Evolutionary conservation across 2,113 vertebrate species (phyloP).

Genomic region (Salvelinus fontinalis): DNA sequence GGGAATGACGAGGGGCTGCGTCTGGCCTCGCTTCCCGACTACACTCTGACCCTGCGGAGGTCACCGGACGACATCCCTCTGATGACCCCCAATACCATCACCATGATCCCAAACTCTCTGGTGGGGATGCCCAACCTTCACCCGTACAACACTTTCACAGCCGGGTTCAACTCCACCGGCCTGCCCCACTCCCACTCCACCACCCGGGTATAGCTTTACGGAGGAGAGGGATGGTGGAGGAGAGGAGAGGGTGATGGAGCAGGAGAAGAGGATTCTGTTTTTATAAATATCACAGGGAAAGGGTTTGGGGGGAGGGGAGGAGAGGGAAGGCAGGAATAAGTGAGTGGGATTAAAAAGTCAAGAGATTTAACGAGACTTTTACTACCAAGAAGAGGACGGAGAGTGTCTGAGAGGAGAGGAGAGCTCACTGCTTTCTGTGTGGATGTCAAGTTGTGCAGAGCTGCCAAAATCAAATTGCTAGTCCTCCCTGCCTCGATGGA

Average conservation of each 20-base stretch:
- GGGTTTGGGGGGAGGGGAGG: slow-evolving; percentile 34
- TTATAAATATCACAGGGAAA: slow-evolving; percentile 71
- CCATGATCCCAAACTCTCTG: slow-evolving; percentile 98
- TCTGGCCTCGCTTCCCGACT: slow-evolving; percentile 90
- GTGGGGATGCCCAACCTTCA: slow-evolving; percentile 97
- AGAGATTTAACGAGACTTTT: slow-evolving; percentile 74
- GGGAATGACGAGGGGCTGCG: slow-evolving; percentile 82
- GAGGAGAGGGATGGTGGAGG: slow-evolving; percentile 2
- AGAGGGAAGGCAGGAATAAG: slow-evolving; percentile 31
- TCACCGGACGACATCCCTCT: slow-evolving; percentile 98
- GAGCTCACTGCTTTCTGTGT: slow-evolving; percentile 55
- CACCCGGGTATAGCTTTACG: slow-evolving; percentile 96
- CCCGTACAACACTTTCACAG: slow-evolving; percentile 96
- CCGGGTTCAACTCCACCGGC: slow-evolving; percentile 95
- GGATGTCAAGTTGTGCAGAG: slow-evolving; percentile 80
- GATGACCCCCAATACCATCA: slow-evolving; percentile 98
- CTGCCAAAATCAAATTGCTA: slow-evolving; percentile 81
- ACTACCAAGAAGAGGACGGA: slow-evolving; percentile 55
- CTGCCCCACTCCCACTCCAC: slow-evolving; percentile 99
- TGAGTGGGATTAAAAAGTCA: slow-evolving; percentile 66
- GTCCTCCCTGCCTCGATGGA: slow-evolving; percentile 44
- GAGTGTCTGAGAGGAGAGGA: slow-evolving; percentile 51
- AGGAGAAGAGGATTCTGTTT: slow-evolving; percentile 69
- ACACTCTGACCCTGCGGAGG: slow-evolving; percentile 93
- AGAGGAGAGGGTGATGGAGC: slow-evolving; percentile 41